Base-by-base conservation (phyloP, 2,888 invertebrate species). In the Lepidonotus clava region DNA sequence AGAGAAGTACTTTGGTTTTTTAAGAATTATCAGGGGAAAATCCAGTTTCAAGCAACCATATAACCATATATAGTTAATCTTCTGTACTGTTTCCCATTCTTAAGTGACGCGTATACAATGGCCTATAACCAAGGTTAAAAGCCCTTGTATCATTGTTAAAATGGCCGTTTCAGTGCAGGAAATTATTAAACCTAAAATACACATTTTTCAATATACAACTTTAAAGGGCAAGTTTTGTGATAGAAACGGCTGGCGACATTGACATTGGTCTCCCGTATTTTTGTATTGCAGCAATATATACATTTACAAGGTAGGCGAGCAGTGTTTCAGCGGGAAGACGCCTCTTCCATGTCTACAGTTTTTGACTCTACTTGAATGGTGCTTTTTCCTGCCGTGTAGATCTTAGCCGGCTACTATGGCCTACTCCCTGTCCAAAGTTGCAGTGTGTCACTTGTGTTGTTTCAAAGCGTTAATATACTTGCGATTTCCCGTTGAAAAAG, bases 261-360 rank as follows among this genome's bases (percentile, higher is more conserved):
- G 83, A 61, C 53, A 24, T 83, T 61, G 51, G 83, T 56, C 83
- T 83, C 83, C 53, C 1, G 36, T 53, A 83, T 83, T 56, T 83
- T 83, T 83, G 24, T 83, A 83, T 83, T 80, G 80, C 80, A 80
- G 80, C 80, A 80, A 80, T 80, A 80, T 80, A 8, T 80, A 71
- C 38, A 56, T 61, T 28, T 34, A 71, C 38, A 34, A 71, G 38
- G 71, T n/a, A 38, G 18, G 71, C 71, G 61, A 61, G 61, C 28
- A 61, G 28, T 61, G 4, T 28, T 61, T 61, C 61, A 61, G 61
- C 28, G 61, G 61, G 61, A 61, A 61, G 11, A 11, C 0, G 61
- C 53, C 21, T 61, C 28, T 61, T 28, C 28, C 11, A 1, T 61
- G 21, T 61, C 11, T 61, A 2, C 24, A 61, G 24, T 1, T 5